phyloP scores from a whole-genome alignment of 2,797 vertebrate species.

The Menidia menidia region DNA sequence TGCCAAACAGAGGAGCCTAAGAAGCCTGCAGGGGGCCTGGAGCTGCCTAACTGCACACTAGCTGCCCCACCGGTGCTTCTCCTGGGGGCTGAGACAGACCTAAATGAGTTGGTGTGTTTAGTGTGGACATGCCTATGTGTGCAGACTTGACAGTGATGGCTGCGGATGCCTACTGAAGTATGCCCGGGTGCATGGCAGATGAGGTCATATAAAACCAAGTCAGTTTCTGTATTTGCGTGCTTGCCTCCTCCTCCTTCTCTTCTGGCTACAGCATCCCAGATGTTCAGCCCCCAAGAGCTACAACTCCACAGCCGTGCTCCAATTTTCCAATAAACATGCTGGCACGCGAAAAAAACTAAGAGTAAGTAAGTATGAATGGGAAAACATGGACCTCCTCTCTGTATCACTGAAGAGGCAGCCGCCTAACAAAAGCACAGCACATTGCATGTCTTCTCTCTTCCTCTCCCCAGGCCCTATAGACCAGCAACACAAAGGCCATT shows the following conservation, averaged over 20 bases:
- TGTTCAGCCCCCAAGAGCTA: conserved; percentile 56
- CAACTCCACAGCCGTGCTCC: conserved; percentile 72
- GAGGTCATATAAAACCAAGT: conserved; percentile 16
- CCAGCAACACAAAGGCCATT: conserved; percentile 66
- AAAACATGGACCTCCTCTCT: conserved; percentile 7
- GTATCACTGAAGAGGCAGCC: conserved; percentile 36
- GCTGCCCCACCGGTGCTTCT: conserved; percentile 39
- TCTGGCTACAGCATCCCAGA: conserved; percentile 47
- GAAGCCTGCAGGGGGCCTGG: conserved; percentile 40
- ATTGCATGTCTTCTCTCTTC: conserved; percentile 55
- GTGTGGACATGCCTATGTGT: conserved; percentile 12
- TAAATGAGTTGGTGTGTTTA: conserved; percentile 3
- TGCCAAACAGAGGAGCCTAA: conserved; percentile 27
- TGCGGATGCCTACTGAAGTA: conserved; percentile 29
- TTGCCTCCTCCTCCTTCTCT: conserved; percentile 16
- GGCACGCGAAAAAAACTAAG: conserved; percentile 3
- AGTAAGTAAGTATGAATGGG: conserved; percentile 19
- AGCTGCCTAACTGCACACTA: conserved; percentile 49
- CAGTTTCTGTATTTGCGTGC: conserved; percentile 17
- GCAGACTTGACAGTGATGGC: conserved; percentile 8
- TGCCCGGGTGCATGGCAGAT: conserved; percentile 21
- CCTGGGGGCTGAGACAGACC: conserved; percentile 31
- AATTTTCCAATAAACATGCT: conserved; percentile 81
- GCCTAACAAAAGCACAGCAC: conserved; percentile 42
- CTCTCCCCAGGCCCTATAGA: conserved; percentile 64